Base-by-base conservation (phyloP, 2,113 vertebrate genomes). In the Macrotis lagotis region DNA sequence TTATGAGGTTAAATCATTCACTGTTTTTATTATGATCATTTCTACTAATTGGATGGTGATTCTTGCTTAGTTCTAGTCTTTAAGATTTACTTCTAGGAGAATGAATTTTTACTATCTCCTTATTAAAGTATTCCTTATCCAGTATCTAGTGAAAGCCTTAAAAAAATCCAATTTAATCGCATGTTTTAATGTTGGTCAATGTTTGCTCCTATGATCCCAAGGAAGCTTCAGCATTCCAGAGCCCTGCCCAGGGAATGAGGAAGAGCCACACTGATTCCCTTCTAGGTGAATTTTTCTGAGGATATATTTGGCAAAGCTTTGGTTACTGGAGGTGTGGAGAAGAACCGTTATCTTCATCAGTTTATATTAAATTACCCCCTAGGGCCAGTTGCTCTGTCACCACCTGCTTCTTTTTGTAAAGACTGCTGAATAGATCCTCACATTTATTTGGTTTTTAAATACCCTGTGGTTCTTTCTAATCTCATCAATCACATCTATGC, bases 21-120 rank as follows among this genome's bases (percentile, higher is more conserved):
- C 96, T 97, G 53, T 48, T 51, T 53, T 96, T 95, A 96, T 96
- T 96, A 92, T 96, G 95, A 93, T 94, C 94, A 93, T 83, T 95
- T 96, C 59, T 66, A 37, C 59, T 37, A 8, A 83, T 12, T 31
- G 55, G 28, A 37, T 14, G 95, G 91, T 48, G 1, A 4, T 51
- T 83, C 53, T 95, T 95, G 88, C 89, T 96, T 94, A 95, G n/a
- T 59, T 50, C 91, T 89, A 92, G 48, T n/a, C 16, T 50, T 53
- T 48, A 89, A 3, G 25, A 90, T 91, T 2, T 26, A 89, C 89
- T 93, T 95, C 90, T 90, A 91, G 74, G 92, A 91, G 49, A 22
- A 94, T 50, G 1, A 93, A 48, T 90, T 51, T 94, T 92, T 51
- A 44, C 55, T 96, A 7, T 95, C 96, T 96, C 93, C 88, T 93